These are phyloP conservation scores for Agonopterix arenella DNA, from an alignment of 2,888 invertebrate genomes.

Conservation along the genomic window DNA sequence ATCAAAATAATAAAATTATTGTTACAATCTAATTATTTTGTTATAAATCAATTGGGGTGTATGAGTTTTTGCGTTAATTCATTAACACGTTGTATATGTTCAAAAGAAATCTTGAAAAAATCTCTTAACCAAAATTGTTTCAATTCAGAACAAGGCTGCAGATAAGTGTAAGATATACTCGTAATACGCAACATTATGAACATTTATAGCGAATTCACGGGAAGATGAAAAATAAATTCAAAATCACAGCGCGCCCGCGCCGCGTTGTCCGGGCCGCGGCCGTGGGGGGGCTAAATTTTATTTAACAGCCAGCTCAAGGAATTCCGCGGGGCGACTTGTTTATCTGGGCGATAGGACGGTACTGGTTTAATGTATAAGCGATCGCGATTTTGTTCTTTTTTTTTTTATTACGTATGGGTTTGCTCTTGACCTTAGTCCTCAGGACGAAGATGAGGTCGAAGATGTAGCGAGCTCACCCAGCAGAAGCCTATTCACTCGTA, in stretches of 20 bases:
- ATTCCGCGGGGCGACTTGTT: slow-evolving; percentile 35
- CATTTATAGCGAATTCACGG: neutral
- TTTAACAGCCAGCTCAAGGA: slow-evolving; percentile 39
- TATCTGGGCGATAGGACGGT: slow-evolving; percentile 34
- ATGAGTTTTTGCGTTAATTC: too few species aligned
- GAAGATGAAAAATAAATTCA: slow-evolving; percentile 37
- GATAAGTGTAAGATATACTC: neutral
- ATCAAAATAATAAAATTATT: too few species aligned
- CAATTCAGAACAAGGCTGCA: neutral
- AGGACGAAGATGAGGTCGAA: too few species aligned
- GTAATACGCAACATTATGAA: neutral
- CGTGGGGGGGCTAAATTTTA: slow-evolving; percentile 40
- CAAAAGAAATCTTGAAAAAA: neutral
- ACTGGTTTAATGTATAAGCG: neutral
- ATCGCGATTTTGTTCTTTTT: too few species aligned
- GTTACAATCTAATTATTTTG: too few species aligned
- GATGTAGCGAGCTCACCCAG: too few species aligned
- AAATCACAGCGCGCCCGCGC: slow-evolving; percentile 22
- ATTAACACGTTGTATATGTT: too few species aligned
- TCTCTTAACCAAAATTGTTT: neutral
- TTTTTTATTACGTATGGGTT: too few species aligned
- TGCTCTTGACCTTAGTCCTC: too few species aligned
- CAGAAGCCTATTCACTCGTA: too few species aligned
- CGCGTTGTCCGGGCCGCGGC: slow-evolving; percentile 12
- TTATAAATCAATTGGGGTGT: too few species aligned